Evolutionary conservation across 2,888 invertebrate species (phyloP), one percentile per base, ranked within the genome.

Genomic region (Harpalus rufipes): DNA sequence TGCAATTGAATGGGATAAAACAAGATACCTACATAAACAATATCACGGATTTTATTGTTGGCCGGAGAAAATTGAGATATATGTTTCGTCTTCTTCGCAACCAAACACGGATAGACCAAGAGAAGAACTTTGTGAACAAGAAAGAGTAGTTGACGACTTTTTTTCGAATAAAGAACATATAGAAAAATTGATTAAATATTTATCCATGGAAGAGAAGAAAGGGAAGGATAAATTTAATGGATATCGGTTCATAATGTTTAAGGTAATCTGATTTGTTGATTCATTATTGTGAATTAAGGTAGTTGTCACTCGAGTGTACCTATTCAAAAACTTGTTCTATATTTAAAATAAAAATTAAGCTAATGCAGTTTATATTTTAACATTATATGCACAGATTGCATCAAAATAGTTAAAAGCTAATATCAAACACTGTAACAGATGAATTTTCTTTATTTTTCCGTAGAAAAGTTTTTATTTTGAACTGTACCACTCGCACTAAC

Each of bases 151-250:
- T 8, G 93, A 92, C 86, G 92, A 93, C 56, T 95, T 95, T 89
- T 96, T 97, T 90, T 92, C 89, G 0, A 91, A 95, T 87, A 90
- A 93, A 10, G 92, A 92, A 0, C 96, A 95, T 89, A 91, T 98
- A 0, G 93, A 94, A 21, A 94, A 94, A 86, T 91, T 98, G 10
- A 92, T 97, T 0, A 91, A 92, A 10, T 96, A 94, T 90, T 93
- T 96, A 86, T 94, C 96, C 0, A 92, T 97, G 74, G 98, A 98
- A 89, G 97, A 97, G 88, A 96, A 96, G 90, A 97, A 97, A 89
- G 96, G 96, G 25, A 94, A 94, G 86, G 97, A 97, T 89, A 95
- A 95, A 89, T 97, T 97, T 89, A 95, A 94, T 88, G 92, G 93
- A 0, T 92, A 93, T 72, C 92, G 95, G 78, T 95, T 94, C 90